Evolutionary conservation across 2,888 invertebrate genomes (phyloP).

Genomic region (Cryptus viduatorius): DNA sequence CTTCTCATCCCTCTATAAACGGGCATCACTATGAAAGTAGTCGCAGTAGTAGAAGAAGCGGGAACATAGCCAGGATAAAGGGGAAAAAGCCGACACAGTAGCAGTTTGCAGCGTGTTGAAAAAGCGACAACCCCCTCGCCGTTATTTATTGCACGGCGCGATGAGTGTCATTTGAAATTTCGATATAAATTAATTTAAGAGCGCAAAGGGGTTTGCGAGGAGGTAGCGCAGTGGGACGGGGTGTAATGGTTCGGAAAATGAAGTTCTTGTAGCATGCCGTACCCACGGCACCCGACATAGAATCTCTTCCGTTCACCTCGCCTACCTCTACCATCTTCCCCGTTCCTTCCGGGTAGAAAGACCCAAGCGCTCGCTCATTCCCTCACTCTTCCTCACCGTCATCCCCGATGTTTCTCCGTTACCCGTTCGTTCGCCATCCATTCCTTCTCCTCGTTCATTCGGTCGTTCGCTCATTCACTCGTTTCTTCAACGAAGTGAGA

Average conservation of each 20-base stretch:
- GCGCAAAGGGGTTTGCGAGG: constrained; percentile 77
- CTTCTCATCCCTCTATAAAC: constrained; percentile 17
- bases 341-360: constrained; percentile 62
- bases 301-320: constrained; percentile 58
- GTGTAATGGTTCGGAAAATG: constrained; percentile 84
- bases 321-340: constrained; percentile 71
- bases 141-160: constrained; percentile 81
- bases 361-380: constrained; percentile 62
- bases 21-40: constrained; percentile 24
- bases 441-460: constrained; percentile 49
- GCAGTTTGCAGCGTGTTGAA: constrained; percentile 58
- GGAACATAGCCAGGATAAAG: constrained; percentile 31
- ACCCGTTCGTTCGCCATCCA: constrained; percentile 13
- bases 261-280: constrained; percentile 82
- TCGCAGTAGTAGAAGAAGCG: constrained; percentile 6
- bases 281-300: constrained; percentile 60
- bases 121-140: constrained; percentile 61
- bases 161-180: constrained; percentile 84
- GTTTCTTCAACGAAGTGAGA: constrained; percentile 45
- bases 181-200: constrained; percentile 84
- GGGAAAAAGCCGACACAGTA: constrained; percentile 30
- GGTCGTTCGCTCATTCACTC: constrained; percentile 43
- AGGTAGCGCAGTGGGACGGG: constrained; percentile 77
- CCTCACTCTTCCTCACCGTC: constrained; percentile 27
- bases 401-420: constrained; percentile 41